Evolutionary conservation across 1,140 invertebrate genomes (phyloP), one percentile per base, ranked within the genome.

Genomic region (Drosophila pandora): DNA sequence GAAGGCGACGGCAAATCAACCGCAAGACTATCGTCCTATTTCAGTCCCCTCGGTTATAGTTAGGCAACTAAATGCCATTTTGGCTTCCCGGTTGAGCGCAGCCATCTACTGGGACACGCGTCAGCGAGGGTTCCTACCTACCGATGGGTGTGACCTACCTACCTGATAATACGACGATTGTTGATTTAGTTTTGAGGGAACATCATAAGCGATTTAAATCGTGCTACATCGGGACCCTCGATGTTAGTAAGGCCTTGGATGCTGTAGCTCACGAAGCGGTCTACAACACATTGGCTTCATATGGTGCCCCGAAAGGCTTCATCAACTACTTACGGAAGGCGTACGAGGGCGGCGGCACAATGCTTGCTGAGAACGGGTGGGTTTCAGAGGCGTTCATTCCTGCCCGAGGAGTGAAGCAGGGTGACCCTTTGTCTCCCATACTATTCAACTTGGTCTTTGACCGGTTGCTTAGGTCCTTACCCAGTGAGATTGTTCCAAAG

Each of bases 371-470:
- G 25, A 25, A 25, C 25, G 25, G 25, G 25, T 17, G 25, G 25
- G 96, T 96, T 96, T 95, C 95, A 96, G 96, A 96, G 95, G 95
- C 96, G 96, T 96, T 96, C 95, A 96, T 95, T 95, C 96, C 93
- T 96, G 96, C 94, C 95, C 95, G 95, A 96, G 96, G 95, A 95
- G 25, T 25, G 0, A 25, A 25, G 25, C 25, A 25, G 25, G 25
- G 25, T 28, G 25, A 28, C 25, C 25, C 25, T 0, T 6, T 28
- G 4, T 28, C 25, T 28, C 25, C 25, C 4, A 28, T 28, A 28
- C 25, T 28, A 6, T 28, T 28, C 5, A 90, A 47, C 71, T 72
- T 52, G 8, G 21, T 45, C 25, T 6, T 28, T 3, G 25, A 28
- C 5, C 3, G 25, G 25, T 28, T 28, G 17, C 25, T 28, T 6